These are phyloP conservation scores for Trachemys scripta DNA, from an alignment of 2,113 vertebrate genomes.

Conservation along the genomic window DNA sequence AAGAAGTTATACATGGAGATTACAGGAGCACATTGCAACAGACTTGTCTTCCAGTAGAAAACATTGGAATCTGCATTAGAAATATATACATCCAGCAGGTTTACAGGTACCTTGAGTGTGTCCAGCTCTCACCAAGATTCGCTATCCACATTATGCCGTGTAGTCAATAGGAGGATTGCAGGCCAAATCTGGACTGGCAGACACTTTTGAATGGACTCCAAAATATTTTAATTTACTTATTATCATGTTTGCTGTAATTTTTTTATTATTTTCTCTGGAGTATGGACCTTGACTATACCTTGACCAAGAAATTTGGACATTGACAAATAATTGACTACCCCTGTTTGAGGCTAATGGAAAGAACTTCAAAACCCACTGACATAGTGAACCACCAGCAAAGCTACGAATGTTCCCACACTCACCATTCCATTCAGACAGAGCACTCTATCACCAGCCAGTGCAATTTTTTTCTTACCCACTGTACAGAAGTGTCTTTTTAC, in stretches of 20 bases:
- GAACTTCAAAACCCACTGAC: not conserved
- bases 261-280: too few relatives aligned
- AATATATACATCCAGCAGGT: not conserved
- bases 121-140: not conserved
- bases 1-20: not conserved
- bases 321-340: too few relatives aligned
- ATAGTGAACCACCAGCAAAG: not conserved
- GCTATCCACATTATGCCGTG: not conserved
- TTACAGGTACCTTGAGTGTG: slow-evolving; percentile 8
- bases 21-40: not conserved
- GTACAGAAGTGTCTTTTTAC: not conserved
- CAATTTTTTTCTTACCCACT: not conserved
- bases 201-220: too few relatives aligned
- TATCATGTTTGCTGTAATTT: too few relatives aligned
- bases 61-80: not conserved
- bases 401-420: not conserved
- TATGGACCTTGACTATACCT: too few relatives aligned
- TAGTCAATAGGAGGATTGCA: too few relatives aligned
- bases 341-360: not conserved
- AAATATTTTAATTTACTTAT: too few relatives aligned
- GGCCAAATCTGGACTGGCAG: too few relatives aligned
- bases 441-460: not conserved
- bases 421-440: not conserved
- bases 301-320: too few relatives aligned
- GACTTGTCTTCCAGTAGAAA: not conserved